Evolutionary conservation across 2,113 vertebrate species (phyloP).

Genomic region (Hypanus sabinus): DNA sequence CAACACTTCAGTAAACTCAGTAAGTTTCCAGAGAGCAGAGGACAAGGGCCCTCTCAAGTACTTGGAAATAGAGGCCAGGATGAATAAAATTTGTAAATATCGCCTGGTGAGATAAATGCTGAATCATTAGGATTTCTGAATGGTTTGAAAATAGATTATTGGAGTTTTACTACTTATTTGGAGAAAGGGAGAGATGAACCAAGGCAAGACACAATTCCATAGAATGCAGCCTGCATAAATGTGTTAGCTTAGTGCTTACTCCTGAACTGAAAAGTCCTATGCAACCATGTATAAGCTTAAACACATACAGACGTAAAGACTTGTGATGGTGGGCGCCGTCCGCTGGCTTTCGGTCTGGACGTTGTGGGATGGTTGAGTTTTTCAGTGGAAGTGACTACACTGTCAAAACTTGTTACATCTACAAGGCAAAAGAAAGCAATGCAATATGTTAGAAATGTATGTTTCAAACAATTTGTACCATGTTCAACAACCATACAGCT

Average conservation of each 20-base stretch:
- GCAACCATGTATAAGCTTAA: conserved; percentile 41
- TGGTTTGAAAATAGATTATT: too few species aligned
- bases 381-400: conserved; percentile 75
- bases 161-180: too few species aligned
- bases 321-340: conserved; percentile 89
- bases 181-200: not conserved
- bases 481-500: not conserved
- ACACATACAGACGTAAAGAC: conserved; percentile 81
- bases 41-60: too few species aligned
- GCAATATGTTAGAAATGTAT: not conserved
- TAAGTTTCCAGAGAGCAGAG: too few species aligned
- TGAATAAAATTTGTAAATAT: too few species aligned
- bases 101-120: too few species aligned
- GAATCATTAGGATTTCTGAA: too few species aligned
- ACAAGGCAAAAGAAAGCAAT: conserved; percentile 43
- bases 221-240: not conserved
- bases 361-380: conserved; percentile 90
- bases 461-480: not conserved
- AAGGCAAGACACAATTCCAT: not conserved
- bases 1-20: too few species aligned
- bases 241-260: not conserved
- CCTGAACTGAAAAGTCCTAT: not conserved
- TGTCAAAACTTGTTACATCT: conserved; percentile 90
- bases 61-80: too few species aligned
- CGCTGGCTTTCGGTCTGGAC: conserved; percentile 80